Percentiles rank a stretch among this genome's conserved stretches.
phyloP scores from a whole-genome alignment of 2,113 vertebrate genomes.

The Todiramphus saurophagus region DNA sequence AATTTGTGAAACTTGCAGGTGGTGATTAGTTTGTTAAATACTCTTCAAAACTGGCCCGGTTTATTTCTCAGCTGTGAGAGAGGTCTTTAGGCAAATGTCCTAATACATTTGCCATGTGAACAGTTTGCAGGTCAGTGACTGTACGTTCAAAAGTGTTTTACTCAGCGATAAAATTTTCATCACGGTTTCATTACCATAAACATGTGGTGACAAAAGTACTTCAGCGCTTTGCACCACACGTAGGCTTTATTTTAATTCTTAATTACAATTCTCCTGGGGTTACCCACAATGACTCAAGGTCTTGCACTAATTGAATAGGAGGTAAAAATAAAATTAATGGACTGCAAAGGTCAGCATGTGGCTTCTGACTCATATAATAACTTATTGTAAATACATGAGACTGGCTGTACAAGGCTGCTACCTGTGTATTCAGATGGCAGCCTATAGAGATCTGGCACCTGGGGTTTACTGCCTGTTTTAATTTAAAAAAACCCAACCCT shows the following conservation, averaged over 20 bases:
- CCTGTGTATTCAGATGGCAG: neutral
- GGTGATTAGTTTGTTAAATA: constrained; percentile 12
- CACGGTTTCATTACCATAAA: constrained; percentile 50
- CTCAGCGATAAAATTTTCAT: constrained; percentile 51
- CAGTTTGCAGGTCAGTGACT: constrained; percentile 45
- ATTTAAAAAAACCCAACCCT: neutral
- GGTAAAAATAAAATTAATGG: constrained; percentile 63
- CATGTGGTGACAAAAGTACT: constrained; percentile 6
- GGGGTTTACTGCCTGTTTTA: neutral
- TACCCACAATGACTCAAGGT: constrained; percentile 41
- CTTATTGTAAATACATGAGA: constrained; percentile 24
- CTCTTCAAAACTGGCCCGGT: neutral
- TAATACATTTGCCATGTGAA: neutral
- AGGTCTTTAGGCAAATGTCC: constrained; percentile 44
- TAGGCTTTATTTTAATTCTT: constrained; percentile 44
- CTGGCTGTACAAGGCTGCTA: neutral
- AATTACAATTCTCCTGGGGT: constrained; percentile 32
- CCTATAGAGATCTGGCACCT: neutral
- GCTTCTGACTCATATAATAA: constrained; percentile 12
- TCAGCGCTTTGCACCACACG: neutral
- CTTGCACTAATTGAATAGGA: constrained; percentile 64
- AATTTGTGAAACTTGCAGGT: neutral
- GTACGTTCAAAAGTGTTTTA: constrained; percentile 51
- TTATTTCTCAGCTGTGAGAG: constrained; percentile 33
- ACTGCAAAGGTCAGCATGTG: constrained; percentile 52